Evolutionary conservation across 1,140 invertebrate genomes (phyloP), one percentile per base, ranked within the genome.

Genomic region (Frieseomelitta varia): DNA sequence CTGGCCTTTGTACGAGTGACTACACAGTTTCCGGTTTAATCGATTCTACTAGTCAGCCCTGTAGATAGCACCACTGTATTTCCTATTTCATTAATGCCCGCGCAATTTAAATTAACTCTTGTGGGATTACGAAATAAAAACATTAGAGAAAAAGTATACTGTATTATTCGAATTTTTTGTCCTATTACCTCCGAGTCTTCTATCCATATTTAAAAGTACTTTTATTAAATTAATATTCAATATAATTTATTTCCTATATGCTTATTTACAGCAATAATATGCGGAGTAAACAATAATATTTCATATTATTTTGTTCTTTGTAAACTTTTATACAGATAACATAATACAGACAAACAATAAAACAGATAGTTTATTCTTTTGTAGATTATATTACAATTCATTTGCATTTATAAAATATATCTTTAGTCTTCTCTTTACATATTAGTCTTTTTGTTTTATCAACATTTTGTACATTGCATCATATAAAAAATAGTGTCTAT

Each of bases 11-110:
- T 71, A 69, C 86, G 79, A 88, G 85, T 80, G 58, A 58, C 69
- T 80, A 82, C 79, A 72, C 68, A 84, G 85, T 82, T 92, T 93
- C 92, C 91, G 88, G 89, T 90, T 84, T 72, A 47, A 80, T 88
- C 79, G 85, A 88, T 82, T 68, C 47, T 75, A 58, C 47, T 39
- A 24, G 24, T 51, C 47, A 15, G n/a, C 15, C 39, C 69, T 56
- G 10, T 15, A 85, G 85, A 19, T 84, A 73, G 77, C 85, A 72
- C 53, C 24, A 67, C 68, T 17, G 0, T n/a, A 2, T 19, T 87
- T 89, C 88, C 85, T 80, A 4, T 67, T 65, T 72, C 27, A 19
- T 34, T 24, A n/a, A 56, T 63, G 11, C 4, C 71, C 39, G 63
- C 47, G 4, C 15, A 34, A 81, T 75, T 85, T 65, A 17, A 68